Percentiles rank a stretch among this genome's conserved stretches.
Conservation (phyloP, 92 coral and sea anemone species). For the Galaxea fascicularis region DNA sequence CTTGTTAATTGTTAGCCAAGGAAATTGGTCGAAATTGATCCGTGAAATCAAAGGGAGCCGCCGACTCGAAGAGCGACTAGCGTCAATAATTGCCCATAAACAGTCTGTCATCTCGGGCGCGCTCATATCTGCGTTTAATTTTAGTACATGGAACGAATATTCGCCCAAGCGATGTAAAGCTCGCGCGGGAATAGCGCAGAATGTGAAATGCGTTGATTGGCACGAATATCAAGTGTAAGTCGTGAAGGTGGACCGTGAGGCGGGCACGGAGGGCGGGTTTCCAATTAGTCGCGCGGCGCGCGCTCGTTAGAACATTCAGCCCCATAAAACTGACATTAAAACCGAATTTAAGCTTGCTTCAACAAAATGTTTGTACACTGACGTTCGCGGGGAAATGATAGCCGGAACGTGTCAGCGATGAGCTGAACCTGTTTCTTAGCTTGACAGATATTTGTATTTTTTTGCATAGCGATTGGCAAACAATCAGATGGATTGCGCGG, state of each 20-base stretch:
- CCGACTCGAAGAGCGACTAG: conserved; percentile 72
- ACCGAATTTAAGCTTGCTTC: conserved; percentile 70
- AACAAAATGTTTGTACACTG: conserved; percentile 59
- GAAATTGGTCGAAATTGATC: conserved; percentile 99
- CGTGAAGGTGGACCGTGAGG: conserved; percentile 86
- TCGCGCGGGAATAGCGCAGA: conserved; percentile 19
- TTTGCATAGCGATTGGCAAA: conserved; percentile 52
- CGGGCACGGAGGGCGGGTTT: conserved; percentile 96
- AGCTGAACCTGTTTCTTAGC: conserved; percentile 47
- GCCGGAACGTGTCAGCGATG: conserved; percentile 74
- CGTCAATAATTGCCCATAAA: conserved; percentile 86
- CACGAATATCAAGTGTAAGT: conserved; percentile 56
- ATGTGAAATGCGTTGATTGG: conserved; percentile 75
- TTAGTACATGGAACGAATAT: conserved; percentile 13
- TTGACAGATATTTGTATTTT: conserved; percentile 62
- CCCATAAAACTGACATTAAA: conserved; percentile 81
- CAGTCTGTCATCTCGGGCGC: conserved; percentile 51
- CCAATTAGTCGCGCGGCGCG: conserved; percentile 94
- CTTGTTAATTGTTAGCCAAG: conserved; percentile 96
- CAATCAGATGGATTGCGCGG: conserved; percentile 87
- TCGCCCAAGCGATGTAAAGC: conserved; percentile 1
- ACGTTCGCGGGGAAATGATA: conserved; percentile 55
- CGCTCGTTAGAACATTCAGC: conserved; percentile 58
- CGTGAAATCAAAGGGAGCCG: conserved; percentile 92
- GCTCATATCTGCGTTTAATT: conserved; percentile 30